phyloP scores from a whole-genome alignment of 2,797 vertebrate species.

The Sorex maritimensis region DNA sequence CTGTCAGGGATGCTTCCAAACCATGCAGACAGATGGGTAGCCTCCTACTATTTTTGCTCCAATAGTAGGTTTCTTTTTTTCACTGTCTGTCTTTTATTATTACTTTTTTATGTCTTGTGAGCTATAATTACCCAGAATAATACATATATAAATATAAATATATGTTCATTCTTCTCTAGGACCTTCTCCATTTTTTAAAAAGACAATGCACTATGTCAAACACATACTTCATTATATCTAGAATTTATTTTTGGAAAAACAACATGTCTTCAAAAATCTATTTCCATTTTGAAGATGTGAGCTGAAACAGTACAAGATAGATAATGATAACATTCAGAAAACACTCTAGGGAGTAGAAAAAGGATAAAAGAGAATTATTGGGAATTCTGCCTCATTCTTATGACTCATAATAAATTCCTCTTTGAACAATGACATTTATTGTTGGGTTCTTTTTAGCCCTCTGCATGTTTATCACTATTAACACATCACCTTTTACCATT shows the following conservation, averaged over 20 bases:
- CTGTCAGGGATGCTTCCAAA: constrained; percentile 59
- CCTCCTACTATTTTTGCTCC: background rate
- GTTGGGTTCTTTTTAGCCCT: background rate
- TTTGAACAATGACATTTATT: constrained; percentile 41
- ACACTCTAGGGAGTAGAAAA: constrained; percentile 6
- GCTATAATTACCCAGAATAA: constrained; percentile 20
- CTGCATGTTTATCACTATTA: constrained; percentile 35
- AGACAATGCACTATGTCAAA: constrained; percentile 10
- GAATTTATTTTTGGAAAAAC: constrained; percentile 41
- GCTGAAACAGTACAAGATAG: background rate
- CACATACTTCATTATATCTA: constrained; percentile 34
- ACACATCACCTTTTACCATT: background rate
- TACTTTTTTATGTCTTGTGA: constrained; percentile 5
- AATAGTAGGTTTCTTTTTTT: background rate
- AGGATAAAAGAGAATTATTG: background rate
- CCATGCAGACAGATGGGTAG: constrained; percentile 63
- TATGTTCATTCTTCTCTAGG: background rate
- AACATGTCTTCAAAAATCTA: background rate
- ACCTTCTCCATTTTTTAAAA: constrained; percentile 37
- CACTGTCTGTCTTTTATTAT: constrained; percentile 42
- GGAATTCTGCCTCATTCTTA: background rate
- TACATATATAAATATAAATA: background rate
- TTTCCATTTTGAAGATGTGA: constrained; percentile 59
- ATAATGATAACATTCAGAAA: background rate
- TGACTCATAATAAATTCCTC: background rate